Conservation (phyloP, 2,113 vertebrate genomes). For the Pteropus alecto region DNA sequence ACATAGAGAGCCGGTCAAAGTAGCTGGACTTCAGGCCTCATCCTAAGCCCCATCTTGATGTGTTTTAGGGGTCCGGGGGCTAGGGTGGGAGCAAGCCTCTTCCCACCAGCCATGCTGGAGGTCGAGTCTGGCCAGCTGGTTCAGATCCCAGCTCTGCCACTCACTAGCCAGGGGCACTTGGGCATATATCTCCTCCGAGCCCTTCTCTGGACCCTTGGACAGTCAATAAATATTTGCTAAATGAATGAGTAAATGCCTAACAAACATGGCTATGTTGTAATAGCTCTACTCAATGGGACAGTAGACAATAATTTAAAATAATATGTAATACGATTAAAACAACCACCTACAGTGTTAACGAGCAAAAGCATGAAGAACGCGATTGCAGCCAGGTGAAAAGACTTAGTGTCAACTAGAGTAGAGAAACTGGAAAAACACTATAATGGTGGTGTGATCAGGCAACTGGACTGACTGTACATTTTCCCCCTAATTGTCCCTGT, state of each 20-base stretch:
- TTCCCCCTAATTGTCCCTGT: not conserved
- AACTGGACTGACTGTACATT: not conserved
- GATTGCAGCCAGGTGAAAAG: not conserved
- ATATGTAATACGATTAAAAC: not conserved
- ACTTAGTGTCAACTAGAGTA: not conserved
- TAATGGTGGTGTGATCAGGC: not conserved
- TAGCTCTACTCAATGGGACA: not conserved
- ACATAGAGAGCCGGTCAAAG: not conserved
- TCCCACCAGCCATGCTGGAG: not conserved
- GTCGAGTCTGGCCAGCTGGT: fast-evolving
- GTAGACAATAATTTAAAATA: not conserved
- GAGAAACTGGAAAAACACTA: no score
- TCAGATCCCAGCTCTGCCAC: not conserved
- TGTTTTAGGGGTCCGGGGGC: not conserved
- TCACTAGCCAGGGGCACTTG: not conserved
- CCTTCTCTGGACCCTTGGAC: not conserved
- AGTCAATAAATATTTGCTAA: not conserved
- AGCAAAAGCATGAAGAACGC: not conserved
- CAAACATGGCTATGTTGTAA: not conserved
- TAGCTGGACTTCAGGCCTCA: not conserved
- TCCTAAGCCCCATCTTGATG: not conserved
- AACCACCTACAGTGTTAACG: not conserved
- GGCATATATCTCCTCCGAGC: not conserved
- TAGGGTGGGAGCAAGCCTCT: not conserved
- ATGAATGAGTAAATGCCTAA: not conserved